Evolutionary conservation across 2,888 invertebrate species (phyloP), one percentile per base, ranked within the genome.

Genomic region (Synanthedon myopaeformis): DNA sequence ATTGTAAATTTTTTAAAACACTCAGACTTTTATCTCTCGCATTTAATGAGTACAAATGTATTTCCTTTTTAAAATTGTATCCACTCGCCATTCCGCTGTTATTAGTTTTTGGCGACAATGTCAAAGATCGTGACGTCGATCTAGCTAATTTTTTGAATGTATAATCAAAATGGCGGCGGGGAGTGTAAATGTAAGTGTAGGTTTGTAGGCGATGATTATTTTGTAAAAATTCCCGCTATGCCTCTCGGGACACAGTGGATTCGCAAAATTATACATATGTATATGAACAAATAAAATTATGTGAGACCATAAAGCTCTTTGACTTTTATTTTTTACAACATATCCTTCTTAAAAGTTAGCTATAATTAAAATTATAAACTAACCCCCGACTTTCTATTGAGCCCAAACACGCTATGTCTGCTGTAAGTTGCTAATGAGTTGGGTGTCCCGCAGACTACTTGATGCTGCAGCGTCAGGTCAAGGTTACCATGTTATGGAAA

Each of bases 261-360:
- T 86, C 86, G 86, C 82, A 82, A 79, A 78, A 82, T 82, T 86
- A 85, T 87, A 87, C 85, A 86, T 86, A 86, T 86, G 85, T 87
- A 87, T 87, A 86, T 87, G 86, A 77, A 79, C 81, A 83, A 87
- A 85, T 85, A 86, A 85, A 86, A 85, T 82, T 86, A 87, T 87
- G 86, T 87, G 85, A 86, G 79, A 85, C 82, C 82, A 82, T 81
- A 77, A 55, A 12, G 28, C 49, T n/a, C n/a, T 52, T 71, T 66
- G 72, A 57, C 60, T 65, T 68, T 61, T 12, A 10, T 35, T 23
- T 35, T 6, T 35, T 35, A 10, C 35, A 35, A 35, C 5, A 42
- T 11, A 17, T 3, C 35, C 10, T 10, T 35, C 10, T 8, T 35
- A 8, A 8, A 35, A 35, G 3, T 35, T 35, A 23, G 23, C 23